A percentile compares a stretch with the other conserved stretches of the same genome.
These are phyloP conservation scores for Platysternon megacephalum DNA, from an alignment of 2,113 vertebrate species.

Conservation along the genomic window DNA sequence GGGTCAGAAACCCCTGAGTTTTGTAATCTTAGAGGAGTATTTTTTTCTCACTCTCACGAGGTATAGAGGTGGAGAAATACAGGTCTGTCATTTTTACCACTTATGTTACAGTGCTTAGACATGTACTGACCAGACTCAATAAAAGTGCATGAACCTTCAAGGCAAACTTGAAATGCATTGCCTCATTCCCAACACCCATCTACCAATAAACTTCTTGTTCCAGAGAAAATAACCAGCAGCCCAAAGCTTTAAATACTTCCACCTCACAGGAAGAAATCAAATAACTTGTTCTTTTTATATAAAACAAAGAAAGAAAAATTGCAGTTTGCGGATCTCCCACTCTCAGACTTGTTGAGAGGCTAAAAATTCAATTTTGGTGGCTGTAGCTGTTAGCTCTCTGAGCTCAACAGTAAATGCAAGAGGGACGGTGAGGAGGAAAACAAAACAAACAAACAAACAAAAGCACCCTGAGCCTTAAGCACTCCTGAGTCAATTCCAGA, in stretches of 20 bases:
- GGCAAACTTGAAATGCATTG: not conserved
- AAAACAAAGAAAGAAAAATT: not conserved
- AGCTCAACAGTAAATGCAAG: not conserved
- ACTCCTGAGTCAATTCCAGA: not conserved
- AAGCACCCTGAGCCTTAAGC: not conserved
- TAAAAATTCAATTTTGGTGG: not conserved
- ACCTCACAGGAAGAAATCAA: not conserved
- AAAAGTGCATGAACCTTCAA: not conserved
- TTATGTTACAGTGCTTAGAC: not conserved
- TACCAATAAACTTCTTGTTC: not conserved
- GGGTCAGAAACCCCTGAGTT: not conserved
- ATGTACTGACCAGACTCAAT: not conserved
- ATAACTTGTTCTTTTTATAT: not conserved
- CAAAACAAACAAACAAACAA: not conserved
- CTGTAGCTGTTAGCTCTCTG: not conserved
- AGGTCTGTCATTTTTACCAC: not conserved
- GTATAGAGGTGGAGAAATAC: not conserved
- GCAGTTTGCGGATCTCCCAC: not conserved
- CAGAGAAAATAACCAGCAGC: not conserved
- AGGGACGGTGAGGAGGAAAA: not conserved
- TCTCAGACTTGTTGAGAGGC: not conserved
- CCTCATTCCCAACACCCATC: not conserved
- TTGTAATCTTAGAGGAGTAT: not conserved
- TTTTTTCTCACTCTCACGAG: not conserved
- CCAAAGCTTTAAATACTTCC: not conserved